phyloP scores from a whole-genome alignment of 2,113 vertebrate genomes.

The Macheiramphus alcinus region DNA sequence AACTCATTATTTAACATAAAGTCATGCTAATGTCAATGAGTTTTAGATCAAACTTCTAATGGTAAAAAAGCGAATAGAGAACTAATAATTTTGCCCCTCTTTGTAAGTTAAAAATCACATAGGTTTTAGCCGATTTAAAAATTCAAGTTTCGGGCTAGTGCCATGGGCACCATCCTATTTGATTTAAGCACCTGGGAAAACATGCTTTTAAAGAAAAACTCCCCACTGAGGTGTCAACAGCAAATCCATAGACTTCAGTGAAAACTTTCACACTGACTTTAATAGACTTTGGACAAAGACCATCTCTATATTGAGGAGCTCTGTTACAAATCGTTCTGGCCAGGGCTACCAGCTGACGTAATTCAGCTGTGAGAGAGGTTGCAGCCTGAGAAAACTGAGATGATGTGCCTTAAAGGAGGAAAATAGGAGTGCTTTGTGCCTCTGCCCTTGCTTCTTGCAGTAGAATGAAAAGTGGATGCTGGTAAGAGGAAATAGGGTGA shows the following conservation, averaged over 20 bases:
- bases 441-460: background rate
- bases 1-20: background rate
- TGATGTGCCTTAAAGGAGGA: background rate
- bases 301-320: background rate
- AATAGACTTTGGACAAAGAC: background rate
- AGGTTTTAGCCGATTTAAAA: background rate
- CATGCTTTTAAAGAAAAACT: background rate
- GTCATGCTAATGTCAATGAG: background rate
- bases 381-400: background rate
- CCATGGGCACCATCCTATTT: background rate
- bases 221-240: background rate
- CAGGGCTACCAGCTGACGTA: background rate
- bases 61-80: background rate
- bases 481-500: background rate
- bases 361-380: background rate
- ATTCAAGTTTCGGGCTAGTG: background rate
- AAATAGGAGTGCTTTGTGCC: background rate
- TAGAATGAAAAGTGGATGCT: background rate
- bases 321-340: background rate
- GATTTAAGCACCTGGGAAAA: background rate
- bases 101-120: background rate
- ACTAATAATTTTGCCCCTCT: background rate
- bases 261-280: background rate
- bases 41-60: background rate
- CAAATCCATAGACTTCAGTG: background rate